Conservation (phyloP, 2,888 invertebrate species). For the Drosophila greeni region DNA sequence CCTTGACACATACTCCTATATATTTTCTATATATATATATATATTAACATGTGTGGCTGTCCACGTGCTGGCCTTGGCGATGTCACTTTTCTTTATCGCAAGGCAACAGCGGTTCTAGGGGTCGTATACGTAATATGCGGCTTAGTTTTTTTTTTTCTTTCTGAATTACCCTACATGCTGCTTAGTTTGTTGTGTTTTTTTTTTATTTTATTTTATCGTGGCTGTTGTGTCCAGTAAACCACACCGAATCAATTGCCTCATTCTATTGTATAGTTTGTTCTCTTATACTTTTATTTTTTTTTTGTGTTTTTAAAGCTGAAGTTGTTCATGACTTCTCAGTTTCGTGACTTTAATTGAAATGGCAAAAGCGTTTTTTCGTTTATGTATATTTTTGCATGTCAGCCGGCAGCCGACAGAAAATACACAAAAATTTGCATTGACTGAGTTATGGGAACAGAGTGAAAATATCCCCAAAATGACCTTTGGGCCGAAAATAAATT, state of each 20-base stretch:
- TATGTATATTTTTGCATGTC: conserved; percentile 30
- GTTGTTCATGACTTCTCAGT: conserved; percentile 32
- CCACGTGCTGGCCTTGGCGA: conserved; percentile 63
- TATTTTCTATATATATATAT: neutral
- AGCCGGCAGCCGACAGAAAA: conserved; percentile 1
- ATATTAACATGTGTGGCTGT: conserved; percentile 24
- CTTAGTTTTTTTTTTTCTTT: conserved; percentile 19
- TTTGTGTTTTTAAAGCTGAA: conserved; percentile 12
- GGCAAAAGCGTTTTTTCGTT: conserved; percentile 28
- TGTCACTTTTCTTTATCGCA: conserved; percentile 63
- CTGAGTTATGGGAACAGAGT: conserved; percentile 31
- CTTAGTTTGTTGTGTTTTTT: conserved; percentile 10
- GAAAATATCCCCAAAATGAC: conserved; percentile 25
- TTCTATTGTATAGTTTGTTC: conserved; percentile 27
- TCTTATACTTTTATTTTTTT: conserved; percentile 21
- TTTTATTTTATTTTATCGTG: conserved; percentile 30
- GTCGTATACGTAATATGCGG: conserved; percentile 55
- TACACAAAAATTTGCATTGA: conserved; percentile 25
- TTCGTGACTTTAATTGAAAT: conserved; percentile 62
- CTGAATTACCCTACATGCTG: conserved; percentile 14
- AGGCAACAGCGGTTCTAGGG: conserved; percentile 43
- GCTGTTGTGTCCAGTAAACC: conserved; percentile 15
- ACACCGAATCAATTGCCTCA: conserved; percentile 32
- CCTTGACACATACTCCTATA: conserved; percentile 2
- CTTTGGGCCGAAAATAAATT: conserved; percentile 18